A percentile compares a stretch with the other conserved stretches of the same genome.
Conservation (phyloP, 23 tunicate species). For the Oikopleura vanhoeffeni region DNA sequence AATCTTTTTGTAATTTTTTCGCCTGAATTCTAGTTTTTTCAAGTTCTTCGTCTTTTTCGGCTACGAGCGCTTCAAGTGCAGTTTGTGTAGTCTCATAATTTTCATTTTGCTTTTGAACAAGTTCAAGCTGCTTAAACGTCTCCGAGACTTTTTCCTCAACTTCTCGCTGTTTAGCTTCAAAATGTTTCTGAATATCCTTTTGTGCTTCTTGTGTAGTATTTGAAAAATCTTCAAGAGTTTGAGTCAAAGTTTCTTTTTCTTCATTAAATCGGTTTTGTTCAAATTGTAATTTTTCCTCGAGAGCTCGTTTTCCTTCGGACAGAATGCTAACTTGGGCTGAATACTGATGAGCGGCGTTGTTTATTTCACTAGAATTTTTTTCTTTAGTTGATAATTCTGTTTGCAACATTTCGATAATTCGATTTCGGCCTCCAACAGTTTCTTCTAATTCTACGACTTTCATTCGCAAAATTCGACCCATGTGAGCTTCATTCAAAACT, state of each 20-base stretch:
- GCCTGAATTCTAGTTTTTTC: conserved; percentile 10
- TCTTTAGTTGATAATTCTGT: not conserved
- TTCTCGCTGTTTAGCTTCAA: conserved; percentile 3
- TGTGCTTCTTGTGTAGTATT: not conserved
- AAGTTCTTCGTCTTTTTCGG: conserved; percentile 3
- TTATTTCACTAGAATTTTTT: not conserved
- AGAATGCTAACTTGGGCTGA: not conserved
- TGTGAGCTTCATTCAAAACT: not conserved
- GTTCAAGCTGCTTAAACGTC: not conserved
- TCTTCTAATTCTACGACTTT: conserved; percentile 3
- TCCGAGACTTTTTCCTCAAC: not conserved
- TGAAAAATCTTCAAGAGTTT: not conserved
- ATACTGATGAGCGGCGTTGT: not conserved
- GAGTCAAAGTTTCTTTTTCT: not conserved
- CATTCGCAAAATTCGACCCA: conserved; percentile 10
- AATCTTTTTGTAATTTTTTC: not conserved
- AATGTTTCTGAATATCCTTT: not conserved
- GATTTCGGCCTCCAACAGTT: not conserved
- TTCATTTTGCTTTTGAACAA: conserved; percentile 12
- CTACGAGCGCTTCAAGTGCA: not conserved
- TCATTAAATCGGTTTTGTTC: not conserved
- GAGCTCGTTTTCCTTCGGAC: not conserved
- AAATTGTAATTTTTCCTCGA: not conserved
- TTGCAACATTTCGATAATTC: conserved; percentile 10
- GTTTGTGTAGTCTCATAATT: not conserved